Percentiles rank a stretch among this genome's conserved stretches.
Evolutionary conservation across 2,113 vertebrate genomes (phyloP).

Genomic region (Albula glossodonta): DNA sequence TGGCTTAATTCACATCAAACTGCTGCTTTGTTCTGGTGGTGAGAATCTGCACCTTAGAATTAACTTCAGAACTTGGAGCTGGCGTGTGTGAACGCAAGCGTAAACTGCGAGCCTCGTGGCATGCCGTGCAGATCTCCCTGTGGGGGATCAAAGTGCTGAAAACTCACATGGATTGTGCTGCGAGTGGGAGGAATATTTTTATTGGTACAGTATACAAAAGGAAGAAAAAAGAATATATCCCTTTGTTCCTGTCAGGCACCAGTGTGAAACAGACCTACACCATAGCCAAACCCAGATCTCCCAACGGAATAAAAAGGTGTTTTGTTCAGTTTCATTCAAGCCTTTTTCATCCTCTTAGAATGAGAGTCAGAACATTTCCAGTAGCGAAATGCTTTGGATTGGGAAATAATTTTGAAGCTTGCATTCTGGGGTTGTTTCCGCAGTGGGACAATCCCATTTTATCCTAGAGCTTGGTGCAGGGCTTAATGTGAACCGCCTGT

Average conservation of each 20-base stretch:
- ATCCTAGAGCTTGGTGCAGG: neutral
- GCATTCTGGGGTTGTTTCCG: too few relatives aligned
- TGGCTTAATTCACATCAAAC: neutral
- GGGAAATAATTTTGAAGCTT: too few relatives aligned
- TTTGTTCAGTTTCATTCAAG: neutral
- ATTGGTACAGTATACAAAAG: neutral
- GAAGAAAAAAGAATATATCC: neutral
- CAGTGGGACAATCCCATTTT: neutral
- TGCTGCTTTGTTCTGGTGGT: neutral
- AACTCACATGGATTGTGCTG: conserved; percentile 1
- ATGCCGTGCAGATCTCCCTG: neutral
- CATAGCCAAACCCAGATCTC: neutral
- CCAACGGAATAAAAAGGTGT: neutral
- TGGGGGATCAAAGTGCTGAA: conserved; percentile 9
- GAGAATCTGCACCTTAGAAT: neutral
- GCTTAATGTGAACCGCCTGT: neutral
- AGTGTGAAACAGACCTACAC: neutral
- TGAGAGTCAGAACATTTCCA: neutral
- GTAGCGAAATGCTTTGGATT: too few relatives aligned
- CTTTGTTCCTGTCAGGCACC: neutral
- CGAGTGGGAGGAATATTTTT: neutral
- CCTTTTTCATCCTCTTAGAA: neutral
- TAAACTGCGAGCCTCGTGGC: neutral
- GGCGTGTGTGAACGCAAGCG: too few relatives aligned
- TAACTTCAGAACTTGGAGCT: neutral